Percentiles rank a stretch among this genome's conserved stretches.
Conservation (phyloP, 2,113 vertebrate genomes). For the Entelurus aequoreus region DNA sequence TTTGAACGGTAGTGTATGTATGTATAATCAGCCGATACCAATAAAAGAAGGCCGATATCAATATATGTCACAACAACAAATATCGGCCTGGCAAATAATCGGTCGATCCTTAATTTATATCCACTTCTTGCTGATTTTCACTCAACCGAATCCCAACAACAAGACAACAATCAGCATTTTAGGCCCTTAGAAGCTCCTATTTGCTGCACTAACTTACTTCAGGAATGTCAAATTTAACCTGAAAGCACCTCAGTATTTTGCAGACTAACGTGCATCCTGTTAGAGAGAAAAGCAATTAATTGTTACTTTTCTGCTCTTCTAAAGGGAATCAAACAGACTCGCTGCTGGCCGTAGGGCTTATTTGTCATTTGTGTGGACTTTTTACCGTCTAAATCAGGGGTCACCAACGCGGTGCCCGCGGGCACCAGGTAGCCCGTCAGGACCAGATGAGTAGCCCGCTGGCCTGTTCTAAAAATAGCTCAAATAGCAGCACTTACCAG, state of each 20-base stretch:
- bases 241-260: conserved; percentile 23
- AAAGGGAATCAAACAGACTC: conserved; percentile 29
- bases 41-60: too few species aligned
- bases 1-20: too few species aligned
- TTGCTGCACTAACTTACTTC: conserved; percentile 2
- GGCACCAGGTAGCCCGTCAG: too few species aligned
- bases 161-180: conserved; percentile 9
- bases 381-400: too few species aligned
- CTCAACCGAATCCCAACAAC: conserved; percentile 21
- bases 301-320: conserved; percentile 56
- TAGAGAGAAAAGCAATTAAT: conserved; percentile 64
- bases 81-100: too few species aligned
- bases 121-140: conserved; percentile 34
- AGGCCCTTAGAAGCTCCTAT: conserved; percentile 4
- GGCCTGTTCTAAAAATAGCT: too few species aligned
- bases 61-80: too few species aligned
- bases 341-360: conserved; percentile 43
- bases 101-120: not conserved
- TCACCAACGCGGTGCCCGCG: too few species aligned
- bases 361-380: conserved; percentile 44
- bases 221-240: conserved; percentile 22
- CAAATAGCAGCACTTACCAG: too few species aligned
- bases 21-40: too few species aligned
- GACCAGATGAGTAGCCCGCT: too few species aligned
- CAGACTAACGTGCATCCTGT: conserved; percentile 30